phyloP scores from a whole-genome alignment of 2,113 vertebrate genomes.

The Aegotheles bennettii region DNA sequence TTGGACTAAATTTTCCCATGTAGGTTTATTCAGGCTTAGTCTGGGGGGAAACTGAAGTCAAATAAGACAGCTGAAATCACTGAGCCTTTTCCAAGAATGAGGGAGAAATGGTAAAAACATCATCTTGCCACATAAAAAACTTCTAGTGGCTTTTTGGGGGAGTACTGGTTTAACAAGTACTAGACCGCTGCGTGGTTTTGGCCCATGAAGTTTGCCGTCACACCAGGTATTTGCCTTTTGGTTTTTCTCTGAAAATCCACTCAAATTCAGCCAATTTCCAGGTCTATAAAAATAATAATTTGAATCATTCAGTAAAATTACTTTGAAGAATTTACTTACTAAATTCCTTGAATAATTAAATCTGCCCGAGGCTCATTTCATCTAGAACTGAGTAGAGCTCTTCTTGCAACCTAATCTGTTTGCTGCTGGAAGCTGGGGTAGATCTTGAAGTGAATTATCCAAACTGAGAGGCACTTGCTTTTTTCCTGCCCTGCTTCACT shows the following conservation, averaged over 20 bases:
- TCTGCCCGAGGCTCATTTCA: neutral
- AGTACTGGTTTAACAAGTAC: neutral
- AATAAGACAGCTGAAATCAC: neutral
- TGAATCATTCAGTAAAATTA: neutral
- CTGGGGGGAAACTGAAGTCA: neutral
- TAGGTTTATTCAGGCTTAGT: neutral
- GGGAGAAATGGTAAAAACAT: neutral
- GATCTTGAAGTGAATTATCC: neutral
- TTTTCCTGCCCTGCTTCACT: neutral
- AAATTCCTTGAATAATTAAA: neutral
- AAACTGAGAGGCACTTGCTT: neutral
- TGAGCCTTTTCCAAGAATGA: neutral
- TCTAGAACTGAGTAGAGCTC: neutral
- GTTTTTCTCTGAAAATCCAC: neutral
- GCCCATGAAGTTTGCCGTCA: neutral
- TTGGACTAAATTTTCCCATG: neutral
- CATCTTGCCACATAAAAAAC: neutral
- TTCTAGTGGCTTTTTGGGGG: neutral
- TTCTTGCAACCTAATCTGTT: neutral
- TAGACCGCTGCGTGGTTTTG: neutral
- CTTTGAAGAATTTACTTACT: neutral
- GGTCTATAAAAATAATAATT: neutral
- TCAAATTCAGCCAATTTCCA: neutral
- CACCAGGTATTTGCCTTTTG: neutral
- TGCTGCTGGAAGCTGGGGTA: neutral